Conservation (phyloP, 2,888 invertebrate genomes). For the Schizaphis graminum region DNA sequence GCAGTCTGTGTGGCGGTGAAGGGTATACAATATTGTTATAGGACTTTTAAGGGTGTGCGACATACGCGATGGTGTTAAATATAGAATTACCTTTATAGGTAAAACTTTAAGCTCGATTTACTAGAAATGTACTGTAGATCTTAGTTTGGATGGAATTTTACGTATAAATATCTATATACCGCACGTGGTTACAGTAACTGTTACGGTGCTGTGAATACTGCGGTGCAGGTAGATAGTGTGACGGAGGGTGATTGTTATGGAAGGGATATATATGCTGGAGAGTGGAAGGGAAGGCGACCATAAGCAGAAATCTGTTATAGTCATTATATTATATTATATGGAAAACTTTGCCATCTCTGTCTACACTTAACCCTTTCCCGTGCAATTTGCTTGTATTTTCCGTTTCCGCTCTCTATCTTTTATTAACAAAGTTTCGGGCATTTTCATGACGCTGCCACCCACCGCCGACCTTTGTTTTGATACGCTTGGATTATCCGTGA, state of each 20-base stretch:
- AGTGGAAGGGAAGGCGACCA: not conserved
- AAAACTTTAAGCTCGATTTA: conserved; percentile 43
- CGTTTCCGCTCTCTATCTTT: conserved; percentile 45
- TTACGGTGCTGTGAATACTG: not conserved
- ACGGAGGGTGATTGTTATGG: not conserved
- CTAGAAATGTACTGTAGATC: conserved; percentile 43
- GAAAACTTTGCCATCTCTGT: conserved; percentile 50
- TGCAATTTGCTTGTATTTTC: conserved; percentile 32
- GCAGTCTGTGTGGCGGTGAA: not conserved
- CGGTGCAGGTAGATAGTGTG: not conserved
- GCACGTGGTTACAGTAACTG: conserved; percentile 25
- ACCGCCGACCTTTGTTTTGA: not conserved
- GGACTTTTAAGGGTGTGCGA: conserved; percentile 24
- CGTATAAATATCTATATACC: not conserved
- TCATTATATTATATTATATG: conserved; percentile 52
- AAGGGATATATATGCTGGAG: not conserved
- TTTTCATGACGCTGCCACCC: not conserved
- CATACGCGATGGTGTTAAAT: conserved; percentile 7
- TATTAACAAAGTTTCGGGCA: conserved; percentile 54
- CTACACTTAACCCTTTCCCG: conserved; percentile 36
- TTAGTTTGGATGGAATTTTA: conserved; percentile 29
- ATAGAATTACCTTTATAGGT: conserved; percentile 21
- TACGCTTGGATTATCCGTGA: conserved; percentile 34
- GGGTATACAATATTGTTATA: not conserved
- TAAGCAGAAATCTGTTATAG: conserved; percentile 41